phyloP scores from a whole-genome alignment of 1,140 invertebrate genomes.

The Procambarus virginalis region DNA sequence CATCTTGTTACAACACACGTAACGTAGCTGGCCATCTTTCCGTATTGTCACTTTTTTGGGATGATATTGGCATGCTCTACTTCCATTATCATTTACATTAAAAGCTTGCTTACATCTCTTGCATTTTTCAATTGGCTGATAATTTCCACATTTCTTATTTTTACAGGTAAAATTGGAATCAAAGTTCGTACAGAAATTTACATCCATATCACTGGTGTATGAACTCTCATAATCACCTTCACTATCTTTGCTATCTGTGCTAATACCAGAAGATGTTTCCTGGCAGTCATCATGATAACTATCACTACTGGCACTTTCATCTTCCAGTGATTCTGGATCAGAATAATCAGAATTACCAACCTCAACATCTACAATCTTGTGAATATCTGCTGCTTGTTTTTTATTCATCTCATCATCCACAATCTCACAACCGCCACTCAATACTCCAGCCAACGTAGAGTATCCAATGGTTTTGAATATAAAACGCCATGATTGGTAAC shows the following conservation, averaged over 20 bases:
- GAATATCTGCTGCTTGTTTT: background rate
- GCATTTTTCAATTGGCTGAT: conserved; percentile 38
- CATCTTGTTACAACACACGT: conserved; percentile 53
- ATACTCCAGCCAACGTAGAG: conserved; percentile 43
- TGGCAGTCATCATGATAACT: conserved; percentile 42
- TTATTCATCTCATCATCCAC: conserved; percentile 15
- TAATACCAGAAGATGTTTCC: conserved; percentile 47
- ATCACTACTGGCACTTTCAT: conserved; percentile 30
- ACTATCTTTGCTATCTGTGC: conserved; percentile 56
- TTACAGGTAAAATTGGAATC: background rate
- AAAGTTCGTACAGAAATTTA: background rate
- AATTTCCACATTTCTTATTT: background rate
- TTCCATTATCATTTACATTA: conserved; percentile 45
- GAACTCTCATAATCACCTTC: conserved; percentile 19
- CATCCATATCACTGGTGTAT: conserved; percentile 9
- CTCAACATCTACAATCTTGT: conserved; percentile 34
- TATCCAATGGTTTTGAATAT: conserved; percentile 44
- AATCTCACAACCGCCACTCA: conserved; percentile 33
- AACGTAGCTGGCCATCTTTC: conserved; percentile 36
- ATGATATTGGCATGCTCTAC: conserved; percentile 48
- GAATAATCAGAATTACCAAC: conserved; percentile 54
- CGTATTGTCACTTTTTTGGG: conserved; percentile 42
- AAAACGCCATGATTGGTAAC: conserved; percentile 28
- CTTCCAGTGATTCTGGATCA: conserved; percentile 53
- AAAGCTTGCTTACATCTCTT: conserved; percentile 55